A percentile compares a stretch with the other conserved stretches of the same genome.
phyloP scores from a whole-genome alignment of 2,888 invertebrate species.

The Chouioia cunea region DNA sequence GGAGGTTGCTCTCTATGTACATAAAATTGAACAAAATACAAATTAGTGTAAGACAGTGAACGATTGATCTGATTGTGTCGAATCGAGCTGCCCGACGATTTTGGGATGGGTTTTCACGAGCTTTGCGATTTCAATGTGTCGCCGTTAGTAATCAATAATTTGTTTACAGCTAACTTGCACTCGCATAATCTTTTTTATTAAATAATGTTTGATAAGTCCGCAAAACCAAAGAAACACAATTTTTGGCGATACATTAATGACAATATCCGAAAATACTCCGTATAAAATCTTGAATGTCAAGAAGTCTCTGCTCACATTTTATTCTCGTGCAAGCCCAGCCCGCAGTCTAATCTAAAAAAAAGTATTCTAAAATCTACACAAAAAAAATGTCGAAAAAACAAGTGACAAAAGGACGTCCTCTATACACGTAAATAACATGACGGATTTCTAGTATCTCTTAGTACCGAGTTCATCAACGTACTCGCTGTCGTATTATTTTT shows the following conservation, averaged over 20 bases:
- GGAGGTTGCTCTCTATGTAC: no score
- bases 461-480: constrained; percentile 37
- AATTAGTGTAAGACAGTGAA: background rate
- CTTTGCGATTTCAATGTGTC: constrained; percentile 4
- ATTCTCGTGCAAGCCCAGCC: constrained; percentile 48
- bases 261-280: constrained; percentile 19
- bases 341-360: constrained; percentile 44
- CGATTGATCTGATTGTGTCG: constrained; percentile 18
- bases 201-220: constrained; percentile 17
- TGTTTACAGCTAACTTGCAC: constrained; percentile 3
- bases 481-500: constrained; percentile 16
- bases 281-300: constrained; percentile 43
- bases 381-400: constrained; percentile 23
- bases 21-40: background rate
- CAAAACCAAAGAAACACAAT: constrained; percentile 12
- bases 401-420: constrained; percentile 14
- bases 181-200: background rate
- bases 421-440: constrained; percentile 34
- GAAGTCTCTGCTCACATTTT: constrained; percentile 34
- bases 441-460: constrained; percentile 28
- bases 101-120: constrained; percentile 51
- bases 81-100: constrained; percentile 56
- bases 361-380: constrained; percentile 22
- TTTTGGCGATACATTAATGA: constrained; percentile 14
- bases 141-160: constrained; percentile 5